Evolutionary conservation across 2,888 invertebrate species (phyloP).

Genomic region (Sacculina carcini): DNA sequence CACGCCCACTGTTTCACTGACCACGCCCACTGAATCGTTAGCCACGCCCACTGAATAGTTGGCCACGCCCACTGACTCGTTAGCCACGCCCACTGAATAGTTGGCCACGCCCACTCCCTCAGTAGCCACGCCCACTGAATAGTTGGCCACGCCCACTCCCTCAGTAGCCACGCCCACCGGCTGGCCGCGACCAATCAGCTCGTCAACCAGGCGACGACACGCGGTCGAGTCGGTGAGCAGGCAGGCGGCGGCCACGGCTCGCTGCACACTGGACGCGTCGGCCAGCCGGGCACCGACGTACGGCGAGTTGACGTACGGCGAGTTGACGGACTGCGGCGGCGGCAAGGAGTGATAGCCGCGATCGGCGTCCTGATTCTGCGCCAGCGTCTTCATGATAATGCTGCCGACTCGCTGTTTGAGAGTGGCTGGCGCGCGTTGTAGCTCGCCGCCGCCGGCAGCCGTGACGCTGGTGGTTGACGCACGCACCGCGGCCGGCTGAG

Average conservation of each 20-base stretch:
- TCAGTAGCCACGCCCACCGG: constrained; percentile 46
- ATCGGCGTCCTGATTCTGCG: constrained; percentile 48
- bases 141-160: constrained; percentile 18
- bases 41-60: too few species aligned
- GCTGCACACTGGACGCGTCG: constrained; percentile 1
- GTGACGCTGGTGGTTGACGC: background rate
- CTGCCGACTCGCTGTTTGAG: constrained; percentile 67
- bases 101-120: constrained; percentile 63
- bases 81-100: constrained; percentile 48
- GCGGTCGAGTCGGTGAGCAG: constrained; percentile 8
- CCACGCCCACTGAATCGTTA: too few species aligned
- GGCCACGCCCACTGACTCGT: too few species aligned
- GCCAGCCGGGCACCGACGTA: too few species aligned
- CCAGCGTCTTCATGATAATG: constrained; percentile 61
- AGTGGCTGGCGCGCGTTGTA: background rate
- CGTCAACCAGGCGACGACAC: constrained; percentile 34
- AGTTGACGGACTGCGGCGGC: too few species aligned
- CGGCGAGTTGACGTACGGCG: too few species aligned
- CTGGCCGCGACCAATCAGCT: constrained; percentile 52
- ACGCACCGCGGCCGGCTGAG: constrained; percentile 1
- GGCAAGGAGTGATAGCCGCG: too few species aligned
- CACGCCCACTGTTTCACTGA: too few species aligned
- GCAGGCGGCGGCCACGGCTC: background rate
- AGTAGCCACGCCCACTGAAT: constrained; percentile 53
- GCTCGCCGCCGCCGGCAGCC: background rate